Percentiles rank a stretch among this genome's conserved stretches.
Conservation (phyloP, 2,797 vertebrate species). For the Lutjanus argentimaculatus region DNA sequence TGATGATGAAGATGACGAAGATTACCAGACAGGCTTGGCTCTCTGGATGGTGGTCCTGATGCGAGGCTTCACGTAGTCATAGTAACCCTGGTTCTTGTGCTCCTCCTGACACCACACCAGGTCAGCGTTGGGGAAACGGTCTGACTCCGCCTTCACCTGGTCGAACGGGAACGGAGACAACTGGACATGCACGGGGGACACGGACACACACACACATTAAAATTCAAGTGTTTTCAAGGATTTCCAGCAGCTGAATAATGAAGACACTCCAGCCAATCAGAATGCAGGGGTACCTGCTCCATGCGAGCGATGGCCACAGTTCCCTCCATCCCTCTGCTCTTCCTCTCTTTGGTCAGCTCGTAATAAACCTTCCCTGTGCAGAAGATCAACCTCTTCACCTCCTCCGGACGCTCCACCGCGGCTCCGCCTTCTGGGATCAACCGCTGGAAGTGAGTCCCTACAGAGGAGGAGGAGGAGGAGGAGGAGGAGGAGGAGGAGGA, state of each 20-base stretch:
- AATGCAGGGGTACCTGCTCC: conserved; percentile 95
- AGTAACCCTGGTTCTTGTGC: conserved; percentile 99
- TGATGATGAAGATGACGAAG: accelerated
- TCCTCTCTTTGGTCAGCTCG: conserved; percentile 93
- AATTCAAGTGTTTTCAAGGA: too few relatives aligned
- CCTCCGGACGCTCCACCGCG: conserved; percentile 72
- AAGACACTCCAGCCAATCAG: too few relatives aligned
- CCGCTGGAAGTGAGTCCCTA: conserved; percentile 93
- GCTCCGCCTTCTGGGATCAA: conserved; percentile 88
- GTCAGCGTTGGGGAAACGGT: conserved; percentile 89
- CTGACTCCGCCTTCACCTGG: conserved; percentile 90
- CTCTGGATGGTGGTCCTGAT: conserved; percentile 90
- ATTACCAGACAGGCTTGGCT: conserved; percentile 91
- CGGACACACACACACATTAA: too few relatives aligned
- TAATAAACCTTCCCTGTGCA: conserved; percentile 97
- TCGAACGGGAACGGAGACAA: conserved; percentile 97
- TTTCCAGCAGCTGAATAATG: too few relatives aligned
- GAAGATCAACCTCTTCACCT: conserved; percentile 91
- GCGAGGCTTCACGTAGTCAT: conserved; percentile 95
- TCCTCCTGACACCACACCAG: conserved; percentile 98
- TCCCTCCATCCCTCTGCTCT: conserved; percentile 86
- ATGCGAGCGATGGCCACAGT: conserved; percentile 91
- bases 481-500: too few relatives aligned
- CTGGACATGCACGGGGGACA: too few relatives aligned
- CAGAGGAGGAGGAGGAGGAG: too few relatives aligned